Evolutionary conservation across 2,113 vertebrate genomes (phyloP), one percentile per base, ranked within the genome.

Genomic region (Dryoscopus gambensis): DNA sequence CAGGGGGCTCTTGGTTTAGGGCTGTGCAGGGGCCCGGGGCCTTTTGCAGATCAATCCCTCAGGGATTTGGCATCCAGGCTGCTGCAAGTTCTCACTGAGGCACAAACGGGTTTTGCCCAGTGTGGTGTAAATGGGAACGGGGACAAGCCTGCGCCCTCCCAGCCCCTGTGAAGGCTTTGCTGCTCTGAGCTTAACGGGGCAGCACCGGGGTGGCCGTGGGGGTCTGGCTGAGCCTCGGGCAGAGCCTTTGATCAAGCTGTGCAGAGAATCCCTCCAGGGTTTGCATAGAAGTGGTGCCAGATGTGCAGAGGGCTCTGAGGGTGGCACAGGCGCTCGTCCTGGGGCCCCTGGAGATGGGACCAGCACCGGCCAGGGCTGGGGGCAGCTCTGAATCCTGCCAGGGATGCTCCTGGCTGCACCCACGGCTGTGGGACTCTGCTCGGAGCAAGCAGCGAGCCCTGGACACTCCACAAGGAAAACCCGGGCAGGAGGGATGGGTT

Each of bases 401-500:
- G 49, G 35, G 12, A 5, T 8, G 37, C 28, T 56, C 40, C 68
- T 17, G 46, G 16, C 42, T 7, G 37, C 17, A 3, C 7, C 14
- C 12, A 7, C 12, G 6, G 60, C 39, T 22, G 19, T 31, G 39
- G 39, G 62, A 22, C 39, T 39, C 68, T 60, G 15, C 59, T 23
- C 0, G 1, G 33, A 33, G 56, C 42, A 6, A 17, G 12, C 23
- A 1, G 46, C 5, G 59, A 35, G 30, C 20, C 33, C 37, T 3
- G 56, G 59, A 6, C 4, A 0, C 22, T 28, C 50, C 22, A 0
- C 0, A 1, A 14, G 42, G 44, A 20, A 46, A 30, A 20, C 5
- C 13, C 1, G 15, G 3, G 3, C 39, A 4, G 52, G 4, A 65
- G 69, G 22, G 73, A 1, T 1, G 49, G 40, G 2, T 17, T 7